Evolutionary conservation across 1,140 invertebrate species (phyloP).

Genomic region (Drosophila tsacasi): DNA sequence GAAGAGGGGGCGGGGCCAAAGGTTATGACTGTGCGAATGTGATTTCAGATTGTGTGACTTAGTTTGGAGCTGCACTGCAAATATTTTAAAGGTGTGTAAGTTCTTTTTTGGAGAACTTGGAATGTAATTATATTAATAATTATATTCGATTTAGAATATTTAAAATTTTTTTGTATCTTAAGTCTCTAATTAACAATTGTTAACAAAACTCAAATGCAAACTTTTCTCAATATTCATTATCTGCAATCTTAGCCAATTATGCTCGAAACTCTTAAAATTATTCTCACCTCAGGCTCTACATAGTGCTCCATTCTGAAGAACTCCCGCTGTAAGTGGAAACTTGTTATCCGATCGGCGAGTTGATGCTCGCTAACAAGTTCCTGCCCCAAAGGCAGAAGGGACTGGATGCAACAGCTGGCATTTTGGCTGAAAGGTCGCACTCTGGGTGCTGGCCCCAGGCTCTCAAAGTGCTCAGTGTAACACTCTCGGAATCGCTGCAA

Average conservation of each 20-base stretch:
- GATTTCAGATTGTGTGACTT: conserved; percentile 50
- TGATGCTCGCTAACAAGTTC: conserved; percentile 13
- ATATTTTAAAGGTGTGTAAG: neutral
- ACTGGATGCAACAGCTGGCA: conserved; percentile 21
- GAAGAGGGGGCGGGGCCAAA: conserved; percentile 49
- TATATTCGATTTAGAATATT: neutral
- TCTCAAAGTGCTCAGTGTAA: conserved; percentile 66
- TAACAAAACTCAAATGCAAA: neutral
- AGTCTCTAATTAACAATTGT: too few species aligned
- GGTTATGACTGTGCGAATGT: conserved; percentile 68
- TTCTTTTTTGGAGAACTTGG: too few species aligned
- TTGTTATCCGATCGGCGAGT: conserved; percentile 41
- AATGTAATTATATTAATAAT: neutral
- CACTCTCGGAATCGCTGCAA: conserved; percentile 62
- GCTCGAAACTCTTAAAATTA: neutral
- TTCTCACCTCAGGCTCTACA: neutral
- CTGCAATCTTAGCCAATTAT: neutral
- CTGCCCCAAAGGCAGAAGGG: neutral
- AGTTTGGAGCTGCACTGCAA: conserved; percentile 57
- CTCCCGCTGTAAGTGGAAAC: conserved; percentile 4
- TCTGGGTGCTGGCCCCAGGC: conserved; percentile 16
- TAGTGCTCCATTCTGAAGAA: neutral
- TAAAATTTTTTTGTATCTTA: neutral
- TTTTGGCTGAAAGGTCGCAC: conserved; percentile 26
- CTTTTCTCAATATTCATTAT: neutral